Percentiles rank a stretch among this genome's conserved stretches.
phyloP scores from a whole-genome alignment of 2,888 invertebrate genomes.

The Atethmia centrago region DNA sequence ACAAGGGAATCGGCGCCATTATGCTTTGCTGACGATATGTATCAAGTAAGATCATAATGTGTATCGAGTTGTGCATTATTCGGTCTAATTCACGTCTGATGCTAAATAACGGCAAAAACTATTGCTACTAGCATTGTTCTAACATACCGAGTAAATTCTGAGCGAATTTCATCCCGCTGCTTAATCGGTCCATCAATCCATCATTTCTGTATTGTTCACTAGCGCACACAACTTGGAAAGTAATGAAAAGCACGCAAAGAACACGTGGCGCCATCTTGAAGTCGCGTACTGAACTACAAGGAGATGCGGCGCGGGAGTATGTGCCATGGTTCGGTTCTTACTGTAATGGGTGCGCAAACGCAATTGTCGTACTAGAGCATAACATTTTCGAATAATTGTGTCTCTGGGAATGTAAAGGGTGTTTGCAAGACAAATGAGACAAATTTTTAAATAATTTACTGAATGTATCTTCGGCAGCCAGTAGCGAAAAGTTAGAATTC shows the following conservation, averaged over 20 bases:
- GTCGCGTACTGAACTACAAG: slow-evolving; percentile 73
- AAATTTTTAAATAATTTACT: not conserved
- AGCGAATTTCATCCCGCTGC: slow-evolving; percentile 85
- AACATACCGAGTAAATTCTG: slow-evolving; percentile 85
- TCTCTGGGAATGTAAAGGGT: slow-evolving; percentile 73
- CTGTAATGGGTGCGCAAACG: slow-evolving; percentile 79
- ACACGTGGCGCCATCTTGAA: slow-evolving; percentile 85
- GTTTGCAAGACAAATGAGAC: slow-evolving; percentile 52
- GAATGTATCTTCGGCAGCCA: not conserved
- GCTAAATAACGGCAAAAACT: slow-evolving; percentile 18
- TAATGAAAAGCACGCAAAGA: slow-evolving; percentile 71
- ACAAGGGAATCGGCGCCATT: too few relatives aligned
- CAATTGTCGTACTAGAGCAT: slow-evolving; percentile 81
- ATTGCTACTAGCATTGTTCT: slow-evolving; percentile 19
- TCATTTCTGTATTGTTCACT: slow-evolving; percentile 76
- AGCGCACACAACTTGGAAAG: slow-evolving; percentile 69
- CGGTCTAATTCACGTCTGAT: slow-evolving; percentile 32
- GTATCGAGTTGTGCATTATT: slow-evolving; percentile 27
- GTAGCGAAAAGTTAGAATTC: not conserved
- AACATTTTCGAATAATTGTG: slow-evolving; percentile 75
- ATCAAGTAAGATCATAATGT: slow-evolving; percentile 20
- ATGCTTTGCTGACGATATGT: not conserved
- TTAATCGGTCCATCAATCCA: slow-evolving; percentile 82
- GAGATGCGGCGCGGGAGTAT: slow-evolving; percentile 60
- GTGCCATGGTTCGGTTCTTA: slow-evolving; percentile 79